phyloP scores from a whole-genome alignment of 2,797 vertebrate genomes.

The Sebastes flavidus region DNA sequence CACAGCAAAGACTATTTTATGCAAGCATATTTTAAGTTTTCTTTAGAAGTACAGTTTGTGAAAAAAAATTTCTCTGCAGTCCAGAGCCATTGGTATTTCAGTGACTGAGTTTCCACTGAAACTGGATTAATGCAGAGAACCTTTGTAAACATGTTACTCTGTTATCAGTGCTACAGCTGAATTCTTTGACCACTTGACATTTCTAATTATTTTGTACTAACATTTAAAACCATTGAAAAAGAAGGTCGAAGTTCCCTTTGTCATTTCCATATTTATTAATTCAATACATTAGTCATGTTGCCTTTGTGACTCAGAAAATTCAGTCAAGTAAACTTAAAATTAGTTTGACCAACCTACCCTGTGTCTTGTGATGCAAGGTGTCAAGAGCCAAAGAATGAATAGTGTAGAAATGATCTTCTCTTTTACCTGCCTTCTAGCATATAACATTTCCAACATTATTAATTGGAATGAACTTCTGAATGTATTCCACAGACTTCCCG shows the following conservation, averaged over 20 bases:
- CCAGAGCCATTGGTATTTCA: neutral
- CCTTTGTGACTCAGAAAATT: constrained; percentile 30
- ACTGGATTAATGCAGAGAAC: neutral
- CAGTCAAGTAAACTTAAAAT: constrained; percentile 42
- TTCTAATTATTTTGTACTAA: neutral
- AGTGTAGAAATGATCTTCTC: neutral
- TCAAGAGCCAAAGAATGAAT: constrained; percentile 23
- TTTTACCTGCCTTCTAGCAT: constrained; percentile 8
- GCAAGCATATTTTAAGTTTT: too few relatives aligned
- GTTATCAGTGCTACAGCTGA: neutral
- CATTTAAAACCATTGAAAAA: neutral
- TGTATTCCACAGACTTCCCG: constrained; percentile 17
- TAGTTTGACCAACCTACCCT: constrained; percentile 30
- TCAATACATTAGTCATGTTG: neutral
- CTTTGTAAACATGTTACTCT: neutral
- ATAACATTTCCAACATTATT: constrained; percentile 29
- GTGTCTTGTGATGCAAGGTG: constrained; percentile 6
- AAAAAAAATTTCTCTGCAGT: neutral
- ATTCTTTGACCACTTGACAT: neutral
- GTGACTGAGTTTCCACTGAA: neutral
- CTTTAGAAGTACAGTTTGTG: too few relatives aligned
- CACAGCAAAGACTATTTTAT: too few relatives aligned
- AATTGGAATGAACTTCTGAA: constrained; percentile 42
- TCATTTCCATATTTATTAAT: neutral
- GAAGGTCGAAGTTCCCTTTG: neutral